Evolutionary conservation across 2,113 vertebrate species (phyloP).

Genomic region (Periophthalmodon schlosseri): DNA sequence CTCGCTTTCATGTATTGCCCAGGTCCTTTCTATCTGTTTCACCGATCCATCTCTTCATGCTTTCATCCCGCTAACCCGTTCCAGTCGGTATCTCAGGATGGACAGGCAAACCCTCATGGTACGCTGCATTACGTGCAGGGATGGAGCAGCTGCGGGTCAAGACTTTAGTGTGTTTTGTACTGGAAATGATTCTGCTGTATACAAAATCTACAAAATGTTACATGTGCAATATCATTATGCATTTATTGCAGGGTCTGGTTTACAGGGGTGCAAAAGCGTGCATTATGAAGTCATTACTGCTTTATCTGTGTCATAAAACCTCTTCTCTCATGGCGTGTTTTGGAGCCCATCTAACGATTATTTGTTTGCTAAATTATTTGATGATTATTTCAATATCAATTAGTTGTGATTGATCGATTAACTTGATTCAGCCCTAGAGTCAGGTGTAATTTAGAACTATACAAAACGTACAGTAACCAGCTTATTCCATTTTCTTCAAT

Average conservation of each 20-base stretch:
- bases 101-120: constrained; percentile 17
- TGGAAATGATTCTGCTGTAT: too few species aligned
- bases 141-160: neutral
- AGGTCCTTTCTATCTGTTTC: constrained; percentile 44
- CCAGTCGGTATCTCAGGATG: constrained; percentile 32
- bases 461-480: neutral
- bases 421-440: neutral
- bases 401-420: too few species aligned
- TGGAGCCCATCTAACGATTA: too few species aligned
- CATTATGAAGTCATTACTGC: neutral
- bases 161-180: neutral
- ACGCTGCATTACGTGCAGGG: neutral
- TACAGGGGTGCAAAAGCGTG: too few species aligned
- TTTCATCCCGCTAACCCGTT: constrained; percentile 47
- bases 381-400: too few species aligned
- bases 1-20: constrained; percentile 60
- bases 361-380: too few species aligned
- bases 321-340: too few species aligned
- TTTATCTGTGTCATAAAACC: too few species aligned
- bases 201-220: neutral
- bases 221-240: neutral
- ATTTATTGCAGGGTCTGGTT: neutral
- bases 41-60: constrained; percentile 41
- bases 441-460: constrained; percentile 11
- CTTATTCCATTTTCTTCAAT: neutral